A percentile compares a stretch with the other conserved stretches of the same genome.
These are phyloP conservation scores for Strix uralensis DNA, from an alignment of 2,113 vertebrate species.

Conservation along the genomic window DNA sequence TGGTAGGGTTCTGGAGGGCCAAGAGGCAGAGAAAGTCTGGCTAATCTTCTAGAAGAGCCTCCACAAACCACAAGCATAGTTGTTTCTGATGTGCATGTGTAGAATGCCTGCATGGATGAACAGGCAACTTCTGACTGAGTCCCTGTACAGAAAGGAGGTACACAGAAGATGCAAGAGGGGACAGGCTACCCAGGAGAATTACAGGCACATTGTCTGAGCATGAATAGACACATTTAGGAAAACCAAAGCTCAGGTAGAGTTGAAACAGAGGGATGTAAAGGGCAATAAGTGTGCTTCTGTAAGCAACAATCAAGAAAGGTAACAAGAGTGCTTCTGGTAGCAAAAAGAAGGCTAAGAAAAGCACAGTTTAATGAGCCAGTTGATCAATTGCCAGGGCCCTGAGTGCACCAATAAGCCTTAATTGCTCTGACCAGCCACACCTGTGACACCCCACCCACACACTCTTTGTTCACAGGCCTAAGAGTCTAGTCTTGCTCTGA, in stretches of 20 bases:
- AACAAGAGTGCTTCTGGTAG: not conserved
- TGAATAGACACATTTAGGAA: not conserved
- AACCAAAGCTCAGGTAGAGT: not conserved
- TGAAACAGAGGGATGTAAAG: not conserved
- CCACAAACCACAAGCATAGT: not conserved
- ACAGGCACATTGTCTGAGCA: not conserved
- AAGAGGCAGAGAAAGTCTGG: not conserved
- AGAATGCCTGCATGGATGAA: not conserved
- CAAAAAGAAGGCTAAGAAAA: not conserved
- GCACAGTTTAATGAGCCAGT: not conserved
- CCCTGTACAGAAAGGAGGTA: not conserved
- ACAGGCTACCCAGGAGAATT: not conserved
- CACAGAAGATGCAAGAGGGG: not conserved
- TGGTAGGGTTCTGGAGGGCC: not conserved
- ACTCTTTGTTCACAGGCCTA: not conserved
- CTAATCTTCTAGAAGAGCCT: not conserved
- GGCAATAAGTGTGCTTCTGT: not conserved
- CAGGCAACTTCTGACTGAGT: not conserved
- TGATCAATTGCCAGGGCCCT: not conserved
- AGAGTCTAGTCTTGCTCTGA: fast-evolving
- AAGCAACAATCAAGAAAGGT: not conserved
- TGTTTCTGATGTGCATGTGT: not conserved
- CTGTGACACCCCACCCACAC: not conserved
- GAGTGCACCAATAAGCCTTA: not conserved
- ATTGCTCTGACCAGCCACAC: not conserved